phyloP scores from a whole-genome alignment of 2,888 invertebrate genomes.

The Pheosia gnoma region DNA sequence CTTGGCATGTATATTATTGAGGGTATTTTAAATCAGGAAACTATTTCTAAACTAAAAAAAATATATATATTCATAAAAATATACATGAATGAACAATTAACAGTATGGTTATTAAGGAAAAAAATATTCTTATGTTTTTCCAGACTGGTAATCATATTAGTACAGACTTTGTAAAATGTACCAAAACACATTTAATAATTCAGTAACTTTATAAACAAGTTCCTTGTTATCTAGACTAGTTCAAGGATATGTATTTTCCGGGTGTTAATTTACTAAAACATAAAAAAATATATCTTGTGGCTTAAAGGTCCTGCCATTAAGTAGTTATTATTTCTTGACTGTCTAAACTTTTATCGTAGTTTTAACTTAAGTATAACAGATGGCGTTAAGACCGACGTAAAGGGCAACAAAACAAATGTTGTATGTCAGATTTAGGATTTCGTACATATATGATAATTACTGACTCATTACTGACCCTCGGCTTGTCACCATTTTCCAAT shows the following conservation, averaged over 20 bases:
- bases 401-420: constrained; percentile 5
- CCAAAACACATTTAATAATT: constrained; percentile 31
- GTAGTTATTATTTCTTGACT: background rate
- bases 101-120: background rate
- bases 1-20: background rate
- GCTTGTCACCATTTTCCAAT: no score
- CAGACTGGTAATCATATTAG: constrained; percentile 49
- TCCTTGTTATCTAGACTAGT: constrained; percentile 15
- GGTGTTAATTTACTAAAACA: background rate
- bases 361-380: constrained; percentile 43
- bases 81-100: background rate
- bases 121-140: constrained; percentile 18
- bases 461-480: no score
- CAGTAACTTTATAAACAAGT: constrained; percentile 33
- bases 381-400: constrained; percentile 39
- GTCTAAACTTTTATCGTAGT: constrained; percentile 17
- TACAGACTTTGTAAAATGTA: constrained; percentile 57
- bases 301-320: background rate
- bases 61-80: background rate
- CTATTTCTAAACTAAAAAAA: background rate
- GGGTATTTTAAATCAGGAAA: background rate
- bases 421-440: background rate
- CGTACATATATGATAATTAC: no score
- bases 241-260: constrained; percentile 10
- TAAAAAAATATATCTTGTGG: background rate